Conservation (phyloP, 2,888 invertebrate genomes). For the Apodemia hepburni region DNA sequence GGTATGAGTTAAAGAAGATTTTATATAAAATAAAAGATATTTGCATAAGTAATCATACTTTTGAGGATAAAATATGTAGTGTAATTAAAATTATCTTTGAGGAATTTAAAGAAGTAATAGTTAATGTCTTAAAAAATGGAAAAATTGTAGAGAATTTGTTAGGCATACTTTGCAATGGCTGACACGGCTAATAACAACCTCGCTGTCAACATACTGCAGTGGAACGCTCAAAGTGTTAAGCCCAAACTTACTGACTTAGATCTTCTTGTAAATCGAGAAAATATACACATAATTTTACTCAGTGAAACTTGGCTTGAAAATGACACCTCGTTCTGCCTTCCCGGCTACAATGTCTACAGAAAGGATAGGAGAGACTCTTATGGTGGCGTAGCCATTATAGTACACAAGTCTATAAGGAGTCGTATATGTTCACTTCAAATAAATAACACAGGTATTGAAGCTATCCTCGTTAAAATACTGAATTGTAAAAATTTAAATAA, state of each 20-base stretch:
- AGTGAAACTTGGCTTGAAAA: neutral
- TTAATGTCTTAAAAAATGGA: neutral
- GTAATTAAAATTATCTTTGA: neutral
- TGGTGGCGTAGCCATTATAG: neutral
- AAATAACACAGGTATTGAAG: conserved; percentile 1
- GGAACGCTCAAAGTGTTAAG: conserved; percentile 4
- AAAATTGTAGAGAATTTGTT: neutral
- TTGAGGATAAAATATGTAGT: neutral
- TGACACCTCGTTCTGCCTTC: neutral
- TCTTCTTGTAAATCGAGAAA: neutral
- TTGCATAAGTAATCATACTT: neutral
- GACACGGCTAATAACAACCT: neutral
- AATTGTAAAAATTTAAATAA: conserved; percentile 32
- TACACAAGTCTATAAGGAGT: neutral
- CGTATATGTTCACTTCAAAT: neutral
- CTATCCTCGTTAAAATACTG: conserved; percentile 27
- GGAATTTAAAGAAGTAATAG: neutral
- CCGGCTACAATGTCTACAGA: neutral
- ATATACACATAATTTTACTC: neutral
- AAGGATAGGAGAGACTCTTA: neutral
- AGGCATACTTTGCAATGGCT: neutral
- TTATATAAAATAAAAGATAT: neutral
- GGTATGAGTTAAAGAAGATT: neutral
- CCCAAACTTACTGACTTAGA: conserved; percentile 1
- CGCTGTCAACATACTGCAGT: neutral